phyloP scores from a whole-genome alignment of 2,113 vertebrate species.

The Albula glossodonta region DNA sequence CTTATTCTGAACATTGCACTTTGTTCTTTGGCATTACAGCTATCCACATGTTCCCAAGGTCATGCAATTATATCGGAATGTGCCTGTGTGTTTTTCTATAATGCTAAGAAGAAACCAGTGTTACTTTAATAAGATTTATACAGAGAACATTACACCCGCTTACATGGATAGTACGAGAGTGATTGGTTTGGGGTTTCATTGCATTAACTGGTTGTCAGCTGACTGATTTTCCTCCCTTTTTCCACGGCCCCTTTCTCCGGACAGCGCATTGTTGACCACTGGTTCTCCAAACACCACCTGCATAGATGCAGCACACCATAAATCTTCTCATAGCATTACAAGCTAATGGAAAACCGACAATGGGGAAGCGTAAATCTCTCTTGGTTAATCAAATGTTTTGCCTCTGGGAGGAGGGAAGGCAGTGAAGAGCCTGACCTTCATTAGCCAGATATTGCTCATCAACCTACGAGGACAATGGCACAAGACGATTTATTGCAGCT shows the following conservation, averaged over 20 bases:
- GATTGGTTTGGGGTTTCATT: background rate
- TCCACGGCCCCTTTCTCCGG: background rate
- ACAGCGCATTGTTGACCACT: background rate
- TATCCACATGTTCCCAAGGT: background rate
- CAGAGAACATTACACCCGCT: background rate
- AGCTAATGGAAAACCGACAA: background rate
- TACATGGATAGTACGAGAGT: too few relatives aligned
- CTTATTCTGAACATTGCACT: background rate
- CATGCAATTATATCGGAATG: rapidly evolving
- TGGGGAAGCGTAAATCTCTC: slow-evolving; percentile 30
- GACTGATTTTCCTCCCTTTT: background rate
- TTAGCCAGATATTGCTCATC: slow-evolving; percentile 41
- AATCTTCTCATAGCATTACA: background rate
- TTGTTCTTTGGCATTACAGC: background rate
- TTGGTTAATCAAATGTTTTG: slow-evolving; percentile 30
- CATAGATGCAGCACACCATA: background rate
- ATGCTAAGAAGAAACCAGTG: background rate
- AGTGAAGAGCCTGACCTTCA: slow-evolving; percentile 34
- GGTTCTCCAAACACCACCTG: background rate
- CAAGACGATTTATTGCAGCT: too few relatives aligned
- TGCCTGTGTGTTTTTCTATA: background rate
- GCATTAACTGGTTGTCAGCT: too few relatives aligned
- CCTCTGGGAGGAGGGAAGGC: slow-evolving; percentile 26
- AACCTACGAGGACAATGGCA: too few relatives aligned
- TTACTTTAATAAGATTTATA: background rate